phyloP scores from a whole-genome alignment of 2,113 vertebrate genomes.

The Pica pica region DNA sequence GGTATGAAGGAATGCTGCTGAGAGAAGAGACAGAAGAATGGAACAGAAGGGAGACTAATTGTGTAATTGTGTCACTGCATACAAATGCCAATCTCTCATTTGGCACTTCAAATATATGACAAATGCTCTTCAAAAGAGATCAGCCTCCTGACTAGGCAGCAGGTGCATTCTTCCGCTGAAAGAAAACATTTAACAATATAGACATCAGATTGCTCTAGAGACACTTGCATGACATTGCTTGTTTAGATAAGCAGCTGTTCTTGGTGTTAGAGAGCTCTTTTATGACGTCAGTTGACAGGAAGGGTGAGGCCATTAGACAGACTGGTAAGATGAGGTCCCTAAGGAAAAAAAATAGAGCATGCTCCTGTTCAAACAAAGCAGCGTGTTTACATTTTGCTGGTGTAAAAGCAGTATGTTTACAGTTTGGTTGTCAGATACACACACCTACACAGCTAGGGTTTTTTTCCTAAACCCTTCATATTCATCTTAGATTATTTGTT shows the following conservation, averaged over 20 bases:
- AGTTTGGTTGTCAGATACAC: not conserved
- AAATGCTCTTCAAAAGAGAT: not conserved
- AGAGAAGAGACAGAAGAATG: not conserved
- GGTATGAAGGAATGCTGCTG: not conserved
- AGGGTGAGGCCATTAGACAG: not conserved
- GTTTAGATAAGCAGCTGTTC: not conserved
- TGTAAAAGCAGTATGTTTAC: not conserved
- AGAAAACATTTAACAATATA: not conserved
- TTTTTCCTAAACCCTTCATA: not conserved
- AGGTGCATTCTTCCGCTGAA: not conserved
- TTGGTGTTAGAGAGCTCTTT: not conserved
- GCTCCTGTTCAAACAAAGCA: not conserved
- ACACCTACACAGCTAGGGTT: rapidly evolving
- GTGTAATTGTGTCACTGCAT: not conserved
- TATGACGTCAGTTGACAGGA: not conserved
- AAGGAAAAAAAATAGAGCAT: not conserved
- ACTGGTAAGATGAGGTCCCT: not conserved
- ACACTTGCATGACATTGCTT: not conserved
- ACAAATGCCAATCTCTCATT: not conserved
- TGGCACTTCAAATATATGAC: not conserved
- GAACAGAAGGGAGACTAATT: not conserved
- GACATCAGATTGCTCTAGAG: not conserved
- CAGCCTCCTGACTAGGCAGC: not conserved
- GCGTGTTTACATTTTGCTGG: not conserved
- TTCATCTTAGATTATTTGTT: not conserved